Evolutionary conservation across 2,888 invertebrate species (phyloP).

Genomic region (Octodonta nipae): DNA sequence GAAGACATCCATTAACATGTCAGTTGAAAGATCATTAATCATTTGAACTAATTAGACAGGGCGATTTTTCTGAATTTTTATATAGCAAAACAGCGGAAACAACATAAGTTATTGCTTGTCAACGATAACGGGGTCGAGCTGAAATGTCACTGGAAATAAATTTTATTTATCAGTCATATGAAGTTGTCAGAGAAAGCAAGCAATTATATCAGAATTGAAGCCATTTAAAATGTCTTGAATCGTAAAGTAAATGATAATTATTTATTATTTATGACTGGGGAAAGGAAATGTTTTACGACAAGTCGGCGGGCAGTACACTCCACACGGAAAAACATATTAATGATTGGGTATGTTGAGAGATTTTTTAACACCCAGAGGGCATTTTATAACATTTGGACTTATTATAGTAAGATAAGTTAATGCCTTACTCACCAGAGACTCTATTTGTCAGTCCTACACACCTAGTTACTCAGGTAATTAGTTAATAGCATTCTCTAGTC

Average conservation of each 20-base stretch:
- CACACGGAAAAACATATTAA: too few species aligned
- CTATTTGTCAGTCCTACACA: too few species aligned
- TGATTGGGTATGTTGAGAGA: too few species aligned
- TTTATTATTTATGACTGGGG: slow-evolving; percentile 17
- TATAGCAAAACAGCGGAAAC: slow-evolving; percentile 25
- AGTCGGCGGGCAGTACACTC: too few species aligned
- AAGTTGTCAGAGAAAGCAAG: slow-evolving; percentile 23
- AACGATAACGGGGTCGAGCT: slow-evolving; percentile 28
- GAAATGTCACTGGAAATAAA: slow-evolving; percentile 29
- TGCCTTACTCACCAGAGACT: too few species aligned
- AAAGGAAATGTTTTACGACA: not conserved
- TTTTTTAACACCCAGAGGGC: too few species aligned
- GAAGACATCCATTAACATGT: slow-evolving; percentile 15
- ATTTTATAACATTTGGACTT: too few species aligned
- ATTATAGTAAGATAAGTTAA: too few species aligned
- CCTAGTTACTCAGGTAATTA: too few species aligned
- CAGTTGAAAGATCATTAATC: slow-evolving; percentile 18
- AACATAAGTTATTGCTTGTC: slow-evolving; percentile 29
- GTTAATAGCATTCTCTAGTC: too few species aligned
- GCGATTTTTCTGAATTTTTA: slow-evolving; percentile 25
- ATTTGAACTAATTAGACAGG: slow-evolving; percentile 23
- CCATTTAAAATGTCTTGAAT: slow-evolving; percentile 21
- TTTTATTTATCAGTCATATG: slow-evolving; percentile 26
- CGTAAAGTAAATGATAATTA: slow-evolving; percentile 23
- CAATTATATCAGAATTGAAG: slow-evolving; percentile 23